Evolutionary conservation across 2,797 vertebrate genomes (phyloP).

Genomic region (Poeciliopsis presidionis): DNA sequence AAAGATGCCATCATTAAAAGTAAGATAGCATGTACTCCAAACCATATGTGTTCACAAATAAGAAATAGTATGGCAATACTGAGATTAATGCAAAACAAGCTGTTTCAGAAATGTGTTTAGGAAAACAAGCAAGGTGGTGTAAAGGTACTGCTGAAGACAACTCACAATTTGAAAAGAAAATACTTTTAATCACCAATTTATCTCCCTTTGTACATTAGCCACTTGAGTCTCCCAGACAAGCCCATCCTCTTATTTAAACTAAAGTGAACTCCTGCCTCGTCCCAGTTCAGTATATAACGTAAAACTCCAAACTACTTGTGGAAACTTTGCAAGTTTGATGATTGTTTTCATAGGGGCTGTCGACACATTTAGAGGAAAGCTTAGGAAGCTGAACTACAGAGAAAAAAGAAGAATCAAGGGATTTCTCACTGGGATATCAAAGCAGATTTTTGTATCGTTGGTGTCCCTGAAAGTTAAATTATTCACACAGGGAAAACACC

Average conservation of each 20-base stretch:
- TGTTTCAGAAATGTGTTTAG: not conserved
- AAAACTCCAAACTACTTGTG: not conserved
- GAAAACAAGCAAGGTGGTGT: not conserved
- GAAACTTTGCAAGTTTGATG: not conserved
- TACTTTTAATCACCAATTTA: no score
- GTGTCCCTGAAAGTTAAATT: not conserved
- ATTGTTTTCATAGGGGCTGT: not conserved
- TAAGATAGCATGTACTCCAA: not conserved
- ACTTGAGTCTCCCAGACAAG: not conserved
- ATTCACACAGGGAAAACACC: not conserved
- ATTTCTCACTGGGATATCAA: not conserved
- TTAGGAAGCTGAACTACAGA: not conserved
- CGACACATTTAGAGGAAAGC: not conserved
- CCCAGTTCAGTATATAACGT: not conserved
- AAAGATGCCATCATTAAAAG: not conserved
- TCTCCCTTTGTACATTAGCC: not conserved
- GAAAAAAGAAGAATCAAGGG: not conserved
- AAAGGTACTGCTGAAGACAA: not conserved
- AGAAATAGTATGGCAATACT: not conserved
- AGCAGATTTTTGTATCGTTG: not conserved
- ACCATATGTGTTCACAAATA: not conserved
- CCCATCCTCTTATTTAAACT: not conserved
- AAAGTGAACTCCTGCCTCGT: not conserved
- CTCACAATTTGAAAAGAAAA: not conserved
- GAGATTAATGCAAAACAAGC: not conserved